Base-by-base conservation (phyloP, 1,140 invertebrate species). In the Drosophila mojavensis region DNA sequence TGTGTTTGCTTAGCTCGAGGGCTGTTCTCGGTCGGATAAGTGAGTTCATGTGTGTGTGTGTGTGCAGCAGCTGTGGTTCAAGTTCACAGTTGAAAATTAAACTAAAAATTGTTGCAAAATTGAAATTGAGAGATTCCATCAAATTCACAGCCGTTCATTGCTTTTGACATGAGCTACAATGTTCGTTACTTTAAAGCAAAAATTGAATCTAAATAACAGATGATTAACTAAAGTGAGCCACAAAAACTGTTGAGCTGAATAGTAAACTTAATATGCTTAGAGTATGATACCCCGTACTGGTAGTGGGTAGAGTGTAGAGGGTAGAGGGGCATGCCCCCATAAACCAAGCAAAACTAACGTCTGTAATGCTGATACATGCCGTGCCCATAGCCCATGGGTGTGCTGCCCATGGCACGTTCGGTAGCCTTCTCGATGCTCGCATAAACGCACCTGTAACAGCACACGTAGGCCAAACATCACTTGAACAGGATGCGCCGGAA, bases 401-500 rank as follows among this genome's bases (percentile, higher is more conserved):
- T 91, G 89, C 92, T 91, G 90, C 92, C 91, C 92, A 92, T 92
- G 74, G 92, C 91, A 79, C 92, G 92, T 92, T 92, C 92, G 58
- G 92, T 92, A 73, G 92, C 92, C 79, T 91, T 92, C 79, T 92
- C 92, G 75, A 92, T 92, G 79, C 91, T 92, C 63, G 82, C 78
- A 65, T 85, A 86, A 74, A 95, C 95, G 92, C 95, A 95, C 79
- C 92, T 92, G 88, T 95, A 95, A 93, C 95, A 95, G 94, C 95
- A 95, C 94, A 95, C 95, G 93, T 95, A 95, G 81, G 95, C 94
- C 93, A 95, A 95, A 95, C 95, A 95, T 97, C 95, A 98, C 95
- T 98, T 98, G 93, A 98, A 98, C 85, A 98, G 94, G 93, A 98
- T 98, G 89, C 98, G 95, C 73, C 97, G 95, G 92, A 99, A 99